Evolutionary conservation across 2,113 vertebrate genomes (phyloP).

Genomic region (Paracanthobrama guichenoti): DNA sequence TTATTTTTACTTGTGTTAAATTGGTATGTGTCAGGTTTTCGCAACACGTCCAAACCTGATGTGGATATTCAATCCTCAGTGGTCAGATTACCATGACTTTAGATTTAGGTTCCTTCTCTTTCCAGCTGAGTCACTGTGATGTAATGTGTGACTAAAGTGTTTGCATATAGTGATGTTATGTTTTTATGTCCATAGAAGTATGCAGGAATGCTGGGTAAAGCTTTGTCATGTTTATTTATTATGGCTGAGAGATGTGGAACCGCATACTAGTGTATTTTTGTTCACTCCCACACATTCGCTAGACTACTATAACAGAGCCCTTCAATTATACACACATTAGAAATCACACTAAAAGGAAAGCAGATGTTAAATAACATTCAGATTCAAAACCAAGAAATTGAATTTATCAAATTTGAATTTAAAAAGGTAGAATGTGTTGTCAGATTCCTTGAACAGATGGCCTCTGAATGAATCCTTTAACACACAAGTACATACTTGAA

Average conservation of each 20-base stretch:
- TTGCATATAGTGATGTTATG: not conserved
- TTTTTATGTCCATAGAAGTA: not conserved
- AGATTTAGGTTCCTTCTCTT: slow-evolving; percentile 32
- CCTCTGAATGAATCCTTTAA: not conserved
- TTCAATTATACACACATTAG: not conserved
- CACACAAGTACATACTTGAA: not conserved
- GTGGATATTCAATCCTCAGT: slow-evolving; percentile 4
- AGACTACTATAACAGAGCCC: not conserved
- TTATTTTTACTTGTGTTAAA: not conserved
- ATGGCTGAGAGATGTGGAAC: not conserved
- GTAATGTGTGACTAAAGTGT: not conserved
- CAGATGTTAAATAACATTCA: not conserved
- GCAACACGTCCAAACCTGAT: not conserved
- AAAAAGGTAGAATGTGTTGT: not conserved
- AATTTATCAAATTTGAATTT: not conserved
- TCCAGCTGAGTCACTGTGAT: slow-evolving; percentile 46
- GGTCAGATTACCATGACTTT: slow-evolving; percentile 37
- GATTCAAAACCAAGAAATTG: not conserved
- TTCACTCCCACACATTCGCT: not conserved
- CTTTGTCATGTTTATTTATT: not conserved
- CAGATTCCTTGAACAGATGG: not conserved
- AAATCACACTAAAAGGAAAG: not conserved
- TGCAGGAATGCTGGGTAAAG: not conserved
- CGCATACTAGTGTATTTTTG: slow-evolving; percentile 4
- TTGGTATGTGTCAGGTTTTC: not conserved